These are phyloP conservation scores for Rhinoderma darwinii DNA, from an alignment of 2,113 vertebrate genomes.

Conservation along the genomic window DNA sequence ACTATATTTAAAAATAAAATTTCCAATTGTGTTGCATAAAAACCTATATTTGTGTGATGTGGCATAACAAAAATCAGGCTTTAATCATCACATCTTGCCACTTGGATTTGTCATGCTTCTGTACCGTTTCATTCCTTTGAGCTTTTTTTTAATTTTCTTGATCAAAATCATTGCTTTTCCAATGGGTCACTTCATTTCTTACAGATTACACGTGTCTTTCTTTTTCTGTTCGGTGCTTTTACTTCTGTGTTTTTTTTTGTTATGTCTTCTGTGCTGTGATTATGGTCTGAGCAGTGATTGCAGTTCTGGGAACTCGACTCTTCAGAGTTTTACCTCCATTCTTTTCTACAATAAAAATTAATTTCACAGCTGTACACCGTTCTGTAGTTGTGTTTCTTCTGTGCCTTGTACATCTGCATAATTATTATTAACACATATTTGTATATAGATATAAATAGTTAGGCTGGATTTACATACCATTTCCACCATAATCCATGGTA, in stretches of 20 bases:
- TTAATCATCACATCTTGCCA: not conserved
- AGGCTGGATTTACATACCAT: not conserved
- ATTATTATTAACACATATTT: not conserved
- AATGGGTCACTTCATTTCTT: constrained; percentile 30
- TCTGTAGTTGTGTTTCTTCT: not conserved
- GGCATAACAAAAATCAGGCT: not conserved
- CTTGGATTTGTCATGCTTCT: not conserved
- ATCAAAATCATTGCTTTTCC: constrained; percentile 25
- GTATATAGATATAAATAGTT: not conserved
- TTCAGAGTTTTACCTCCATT: not conserved
- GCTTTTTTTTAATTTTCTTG: constrained; percentile 36
- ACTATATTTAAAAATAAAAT: too few species aligned
- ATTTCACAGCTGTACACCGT: not conserved
- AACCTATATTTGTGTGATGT: too few species aligned
- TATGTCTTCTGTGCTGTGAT: constrained; percentile 22
- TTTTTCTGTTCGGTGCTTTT: constrained; percentile 18
- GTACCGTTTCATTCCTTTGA: not conserved
- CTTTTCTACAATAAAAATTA: not conserved
- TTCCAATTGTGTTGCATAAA: too few species aligned
- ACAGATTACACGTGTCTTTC: constrained; percentile 30
- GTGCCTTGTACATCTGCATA: not conserved
- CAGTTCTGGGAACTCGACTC: not conserved
- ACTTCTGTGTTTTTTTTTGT: constrained; percentile 34
- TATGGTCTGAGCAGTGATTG: constrained; percentile 33
- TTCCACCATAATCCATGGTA: not conserved